Conservation (phyloP, 2,888 invertebrate species). For the Drosophila antonietae region DNA sequence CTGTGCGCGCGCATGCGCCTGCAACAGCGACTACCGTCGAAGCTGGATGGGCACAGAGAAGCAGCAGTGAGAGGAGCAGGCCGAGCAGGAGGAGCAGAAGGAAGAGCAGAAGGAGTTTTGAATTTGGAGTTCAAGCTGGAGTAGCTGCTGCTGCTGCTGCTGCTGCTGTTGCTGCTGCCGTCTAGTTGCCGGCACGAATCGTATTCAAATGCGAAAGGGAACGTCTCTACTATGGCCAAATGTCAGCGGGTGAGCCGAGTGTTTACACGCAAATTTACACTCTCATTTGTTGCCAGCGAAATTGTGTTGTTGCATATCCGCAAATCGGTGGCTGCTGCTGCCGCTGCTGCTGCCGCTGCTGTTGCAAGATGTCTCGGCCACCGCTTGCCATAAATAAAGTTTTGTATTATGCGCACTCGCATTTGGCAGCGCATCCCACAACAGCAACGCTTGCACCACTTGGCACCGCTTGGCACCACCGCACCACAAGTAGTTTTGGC, state of each 20-base stretch:
- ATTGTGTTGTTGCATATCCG: slow-evolving; percentile 64
- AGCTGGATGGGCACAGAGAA: background rate
- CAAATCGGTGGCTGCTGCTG: slow-evolving; percentile 59
- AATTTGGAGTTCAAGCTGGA: slow-evolving; percentile 14
- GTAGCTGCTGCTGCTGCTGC: slow-evolving; percentile 29
- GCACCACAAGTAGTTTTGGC: slow-evolving; percentile 35
- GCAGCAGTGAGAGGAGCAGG: background rate
- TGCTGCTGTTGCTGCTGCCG: slow-evolving; percentile 15
- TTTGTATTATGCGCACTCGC: slow-evolving; percentile 77
- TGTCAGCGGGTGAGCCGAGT: slow-evolving; percentile 85
- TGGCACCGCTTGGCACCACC: background rate
- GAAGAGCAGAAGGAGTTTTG: background rate
- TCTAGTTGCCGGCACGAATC: slow-evolving; percentile 51
- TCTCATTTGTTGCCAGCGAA: slow-evolving; percentile 81
- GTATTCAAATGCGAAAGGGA: slow-evolving; percentile 43
- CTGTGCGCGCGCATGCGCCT: slow-evolving; percentile 72
- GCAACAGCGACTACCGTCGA: slow-evolving; percentile 52
- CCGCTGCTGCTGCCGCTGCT: slow-evolving; percentile 14
- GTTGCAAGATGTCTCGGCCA: slow-evolving; percentile 58
- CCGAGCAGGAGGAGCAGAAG: background rate
- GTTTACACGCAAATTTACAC: slow-evolving; percentile 85
- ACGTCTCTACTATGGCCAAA: slow-evolving; percentile 70
- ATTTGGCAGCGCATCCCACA: slow-evolving; percentile 80
- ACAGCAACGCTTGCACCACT: slow-evolving; percentile 41
- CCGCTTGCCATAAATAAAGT: slow-evolving; percentile 74